A percentile compares a stretch with the other conserved stretches of the same genome.
Evolutionary conservation across 2,797 vertebrate species (phyloP).

Genomic region (Macrochelys suwanniensis): DNA sequence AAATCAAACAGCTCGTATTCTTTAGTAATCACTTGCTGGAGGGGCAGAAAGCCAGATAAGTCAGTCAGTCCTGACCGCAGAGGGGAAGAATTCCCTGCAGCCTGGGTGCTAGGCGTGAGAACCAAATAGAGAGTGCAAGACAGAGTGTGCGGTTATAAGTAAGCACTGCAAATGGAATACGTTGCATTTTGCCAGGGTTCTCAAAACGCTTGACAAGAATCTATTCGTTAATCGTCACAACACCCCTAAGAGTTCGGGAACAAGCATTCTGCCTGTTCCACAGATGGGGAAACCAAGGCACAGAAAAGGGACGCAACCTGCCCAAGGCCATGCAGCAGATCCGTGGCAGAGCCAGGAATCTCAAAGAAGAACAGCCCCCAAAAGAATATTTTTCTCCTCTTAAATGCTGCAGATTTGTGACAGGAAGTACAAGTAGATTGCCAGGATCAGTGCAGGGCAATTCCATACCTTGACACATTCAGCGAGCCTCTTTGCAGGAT

Average conservation of each 20-base stretch:
- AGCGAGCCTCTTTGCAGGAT: conserved; percentile 91
- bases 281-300: neutral
- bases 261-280: neutral
- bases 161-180: neutral
- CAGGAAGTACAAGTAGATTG: fast-evolving
- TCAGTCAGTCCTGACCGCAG: fast-evolving
- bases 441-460: fast-evolving
- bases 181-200: neutral
- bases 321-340: fast-evolving
- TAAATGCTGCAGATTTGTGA: neutral
- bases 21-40: conserved; percentile 96
- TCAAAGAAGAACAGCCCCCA: neutral
- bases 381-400: neutral
- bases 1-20: conserved; percentile 98
- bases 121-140: neutral
- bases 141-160: neutral
- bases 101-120: neutral
- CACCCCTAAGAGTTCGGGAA: neutral
- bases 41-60: neutral
- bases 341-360: fast-evolving
- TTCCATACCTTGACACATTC: conserved; percentile 91
- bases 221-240: neutral
- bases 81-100: neutral
- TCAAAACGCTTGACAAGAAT: neutral
- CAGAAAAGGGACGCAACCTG: fast-evolving